Base-by-base conservation (phyloP, 2,113 vertebrate species). In the Tilapia sparmanii region DNA sequence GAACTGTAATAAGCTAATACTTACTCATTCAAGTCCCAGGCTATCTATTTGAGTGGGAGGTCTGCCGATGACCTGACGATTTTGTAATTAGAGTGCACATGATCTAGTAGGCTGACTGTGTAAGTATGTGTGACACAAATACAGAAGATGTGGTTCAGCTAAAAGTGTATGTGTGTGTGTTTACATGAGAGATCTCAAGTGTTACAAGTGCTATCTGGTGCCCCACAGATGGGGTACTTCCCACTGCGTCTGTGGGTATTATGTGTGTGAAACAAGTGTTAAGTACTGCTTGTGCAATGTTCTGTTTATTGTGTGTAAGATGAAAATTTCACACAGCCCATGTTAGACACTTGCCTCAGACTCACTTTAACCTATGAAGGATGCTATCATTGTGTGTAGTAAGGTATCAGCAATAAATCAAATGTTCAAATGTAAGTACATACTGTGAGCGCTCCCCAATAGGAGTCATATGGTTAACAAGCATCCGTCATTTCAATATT, bases 181-280 rank as follows among this genome's bases (percentile, higher is more conserved):
- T 86, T 86, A 89, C 59, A 59, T 45, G 59, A 66, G n/a, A 40
- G 18, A 85, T 71, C 11, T 88, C 68, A 83, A 89, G 88, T 87
- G 89, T 90, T 79, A 92, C 63, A 85, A 81, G 86, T 11, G 3
- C 68, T 91, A 82, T 91, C 71, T 83, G 73, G 78, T 83, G 71
- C 33, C 29, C 24, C 84, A 63, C 89, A 80, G 85, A 89, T 88
- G 81, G 89, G 45, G 2, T 59, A 53, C 80, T 87, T 87, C 86
- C 83, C 81, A 90, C 45, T 68, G 84, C 3, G 15, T 79, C 47
- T 84, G 42, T 86, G 87, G 73, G 57, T 50, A 42, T 76, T 76
- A 29, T 87, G 73, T 71, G 83, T 82, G 68, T 35, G 29, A 45
- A 83, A 52, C 53, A 82, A 90, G 82, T 81, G 90, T 86, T 76